A percentile compares a stretch with the other conserved stretches of the same genome.
phyloP scores from a whole-genome alignment of 2,888 invertebrate genomes.

The Nemurella pictetii region DNA sequence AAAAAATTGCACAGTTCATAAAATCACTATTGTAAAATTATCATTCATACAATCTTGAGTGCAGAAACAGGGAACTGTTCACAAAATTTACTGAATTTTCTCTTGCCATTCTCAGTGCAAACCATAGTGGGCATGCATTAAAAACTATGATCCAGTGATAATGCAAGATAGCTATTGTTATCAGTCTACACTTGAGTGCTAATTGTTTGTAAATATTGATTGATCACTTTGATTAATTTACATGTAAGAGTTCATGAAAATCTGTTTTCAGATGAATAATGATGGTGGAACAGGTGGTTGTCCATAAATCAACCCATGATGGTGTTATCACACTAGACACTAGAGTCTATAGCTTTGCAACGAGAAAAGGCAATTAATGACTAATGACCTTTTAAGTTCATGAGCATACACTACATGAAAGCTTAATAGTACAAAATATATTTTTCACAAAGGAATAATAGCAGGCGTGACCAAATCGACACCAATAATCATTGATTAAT shows the following conservation, averaged over 20 bases:
- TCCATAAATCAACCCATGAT: not conserved
- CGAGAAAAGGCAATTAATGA: not conserved
- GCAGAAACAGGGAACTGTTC: not conserved
- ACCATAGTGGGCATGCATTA: too few species aligned
- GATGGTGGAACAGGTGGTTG: not conserved
- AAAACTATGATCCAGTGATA: not conserved
- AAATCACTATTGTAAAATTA: too few species aligned
- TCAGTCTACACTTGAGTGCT: not conserved
- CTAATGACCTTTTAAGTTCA: not conserved
- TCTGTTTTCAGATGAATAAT: not conserved
- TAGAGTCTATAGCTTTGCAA: not conserved
- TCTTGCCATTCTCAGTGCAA: not conserved
- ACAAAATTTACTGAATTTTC: not conserved
- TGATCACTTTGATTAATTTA: not conserved
- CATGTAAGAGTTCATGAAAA: not conserved
- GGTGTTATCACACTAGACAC: not conserved
- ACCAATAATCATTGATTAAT: too few species aligned
- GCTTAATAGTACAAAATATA: not conserved
- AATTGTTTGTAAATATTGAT: not conserved
- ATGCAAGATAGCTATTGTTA: not conserved
- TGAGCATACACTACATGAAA: not conserved
- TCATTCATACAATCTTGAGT: too few species aligned
- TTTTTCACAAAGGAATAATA: too few species aligned
- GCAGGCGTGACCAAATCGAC: too few species aligned
- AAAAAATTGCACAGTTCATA: too few species aligned